Evolutionary conservation across 1,140 invertebrate genomes (phyloP), one percentile per base, ranked within the genome.

Genomic region (Pseudoatta argentina): DNA sequence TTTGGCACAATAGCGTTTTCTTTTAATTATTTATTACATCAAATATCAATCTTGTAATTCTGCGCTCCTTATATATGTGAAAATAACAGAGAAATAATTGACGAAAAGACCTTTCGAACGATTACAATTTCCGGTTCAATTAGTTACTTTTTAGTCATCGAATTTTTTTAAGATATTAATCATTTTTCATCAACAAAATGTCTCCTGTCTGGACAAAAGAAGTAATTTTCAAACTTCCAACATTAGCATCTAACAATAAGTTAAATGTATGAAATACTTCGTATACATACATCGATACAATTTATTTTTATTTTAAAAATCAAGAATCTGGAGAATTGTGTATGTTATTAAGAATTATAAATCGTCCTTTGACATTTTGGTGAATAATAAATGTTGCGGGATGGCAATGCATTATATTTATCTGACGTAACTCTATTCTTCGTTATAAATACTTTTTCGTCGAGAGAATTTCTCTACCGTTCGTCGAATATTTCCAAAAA

Each of bases 401-500:
- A 59, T 44, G 48, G 7, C 14, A 34, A 3, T 71, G 34, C 34
- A 59, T 59, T 71, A 81, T 71, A 51, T 71, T 81, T 71, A 71
- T 57, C 53, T 27, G 39, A 10, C 12, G 16, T 27, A 16, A 21
- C 3, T 39, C 14, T 21, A 24, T 21, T 71, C 3, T 8, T 71
- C 10, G 51, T 69, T 69, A 59, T 71, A 81, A 81, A 67, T 71
- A 81, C 6, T 57, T 44, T 30, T 39, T 57, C 10, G 10, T 57
- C 21, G 55, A 81, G 66, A 18, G 64, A 18, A 81, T 59, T 67
- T 48, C 16, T 18, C 55, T 59, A 21, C 30, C 16, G 34, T 57
- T 71, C 53, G 34, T 71, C 3, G 53, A 59, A 71, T 67, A 67
- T 66, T 53, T 66, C 61, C 44, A n/a, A 66, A 66, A 76, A 76